phyloP scores from a whole-genome alignment of 2,888 invertebrate species.

The Cartodere bifasciata region DNA sequence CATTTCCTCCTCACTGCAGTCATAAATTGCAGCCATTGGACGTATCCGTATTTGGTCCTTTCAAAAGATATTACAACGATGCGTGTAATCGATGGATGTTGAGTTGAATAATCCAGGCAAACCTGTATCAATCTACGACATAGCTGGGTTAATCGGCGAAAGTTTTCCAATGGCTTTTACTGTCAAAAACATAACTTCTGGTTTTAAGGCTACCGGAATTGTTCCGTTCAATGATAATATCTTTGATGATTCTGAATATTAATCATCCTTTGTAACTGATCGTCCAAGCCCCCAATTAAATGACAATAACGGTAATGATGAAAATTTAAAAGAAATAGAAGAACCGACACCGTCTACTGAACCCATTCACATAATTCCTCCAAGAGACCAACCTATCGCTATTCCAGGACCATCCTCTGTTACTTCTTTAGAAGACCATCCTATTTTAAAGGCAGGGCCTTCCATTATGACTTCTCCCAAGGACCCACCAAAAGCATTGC shows the following conservation, averaged over 20 bases:
- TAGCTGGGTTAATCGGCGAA: slow-evolving; percentile 9
- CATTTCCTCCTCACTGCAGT: slow-evolving; percentile 15
- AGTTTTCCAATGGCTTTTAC: slow-evolving; percentile 5
- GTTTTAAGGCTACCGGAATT: slow-evolving; percentile 8
- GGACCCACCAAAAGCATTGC: slow-evolving; percentile 7
- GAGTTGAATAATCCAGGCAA: slow-evolving; percentile 9
- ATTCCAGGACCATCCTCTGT: too few species aligned
- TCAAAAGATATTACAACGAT: too few species aligned
- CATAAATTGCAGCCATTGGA: too few species aligned
- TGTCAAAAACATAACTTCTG: slow-evolving; percentile 7
- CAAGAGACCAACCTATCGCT: slow-evolving; percentile 1
- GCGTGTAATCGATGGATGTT: too few species aligned
- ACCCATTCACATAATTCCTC: neutral
- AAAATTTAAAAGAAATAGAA: neutral
- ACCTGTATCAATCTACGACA: slow-evolving; percentile 13
- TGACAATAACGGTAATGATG: neutral
- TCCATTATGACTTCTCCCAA: too few species aligned
- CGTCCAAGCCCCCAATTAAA: slow-evolving; percentile 4
- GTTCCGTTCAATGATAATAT: slow-evolving; percentile 10
- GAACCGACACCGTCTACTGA: neutral
- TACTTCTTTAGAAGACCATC: too few species aligned
- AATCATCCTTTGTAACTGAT: slow-evolving; percentile 9
- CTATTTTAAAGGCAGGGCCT: too few species aligned
- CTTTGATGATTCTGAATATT: slow-evolving; percentile 10
- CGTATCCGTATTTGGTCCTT: too few species aligned